Percentiles rank a stretch among this genome's conserved stretches.
These are phyloP conservation scores for Cephus rjabovi DNA, from an alignment of 2,888 invertebrate genomes.

Conservation along the genomic window DNA sequence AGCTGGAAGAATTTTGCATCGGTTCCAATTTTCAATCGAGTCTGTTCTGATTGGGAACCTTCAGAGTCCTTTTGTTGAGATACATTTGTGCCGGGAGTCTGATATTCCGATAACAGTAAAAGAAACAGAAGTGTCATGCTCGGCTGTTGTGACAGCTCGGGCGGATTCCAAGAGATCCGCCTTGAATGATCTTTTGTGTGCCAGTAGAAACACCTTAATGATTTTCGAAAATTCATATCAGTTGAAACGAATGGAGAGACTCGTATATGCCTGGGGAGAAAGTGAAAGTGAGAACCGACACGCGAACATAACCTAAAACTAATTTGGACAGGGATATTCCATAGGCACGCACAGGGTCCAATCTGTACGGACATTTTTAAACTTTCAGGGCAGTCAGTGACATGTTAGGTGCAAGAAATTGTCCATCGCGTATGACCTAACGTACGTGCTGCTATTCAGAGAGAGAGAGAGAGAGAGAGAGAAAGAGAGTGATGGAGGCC, in stretches of 20 bases:
- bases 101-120: conserved; percentile 23
- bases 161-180: conserved; percentile 9
- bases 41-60: background rate
- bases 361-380: conserved; percentile 6
- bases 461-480: too few species aligned
- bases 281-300: conserved; percentile 43
- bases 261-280: conserved; percentile 30
- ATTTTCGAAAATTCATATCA: background rate
- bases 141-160: conserved; percentile 35
- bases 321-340: conserved; percentile 6
- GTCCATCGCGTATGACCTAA: conserved; percentile 21
- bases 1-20: background rate
- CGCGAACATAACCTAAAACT: conserved; percentile 43
- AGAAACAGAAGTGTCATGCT: conserved; percentile 44
- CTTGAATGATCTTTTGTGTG: background rate
- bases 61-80: background rate
- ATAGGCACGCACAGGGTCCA: background rate
- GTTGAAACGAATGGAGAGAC: conserved; percentile 26
- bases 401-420: conserved; percentile 13
- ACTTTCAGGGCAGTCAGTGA: conserved; percentile 20
- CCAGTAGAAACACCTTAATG: background rate
- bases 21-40: background rate
- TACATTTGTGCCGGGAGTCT: background rate
- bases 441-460: conserved; percentile 7
- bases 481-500: conserved; percentile 39